Percentiles rank a stretch among this genome's conserved stretches.
phyloP scores from a whole-genome alignment of 1,140 invertebrate genomes.

The Cepaea nemoralis region DNA sequence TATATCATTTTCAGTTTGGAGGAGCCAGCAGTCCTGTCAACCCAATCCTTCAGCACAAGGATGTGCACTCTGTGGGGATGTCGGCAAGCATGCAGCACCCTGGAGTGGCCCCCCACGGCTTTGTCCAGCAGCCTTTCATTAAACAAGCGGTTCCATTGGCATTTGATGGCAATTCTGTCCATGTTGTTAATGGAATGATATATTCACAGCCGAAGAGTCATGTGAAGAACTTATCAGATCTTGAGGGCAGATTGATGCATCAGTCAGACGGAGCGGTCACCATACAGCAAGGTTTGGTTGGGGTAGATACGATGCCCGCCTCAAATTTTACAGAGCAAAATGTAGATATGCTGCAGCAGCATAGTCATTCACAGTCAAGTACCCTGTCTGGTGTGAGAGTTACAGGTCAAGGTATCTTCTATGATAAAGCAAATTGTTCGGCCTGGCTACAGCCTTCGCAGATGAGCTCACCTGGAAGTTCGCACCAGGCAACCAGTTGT shows the following conservation, averaged over 20 bases:
- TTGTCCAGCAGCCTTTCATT: conserved; percentile 3
- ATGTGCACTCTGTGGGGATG: neutral
- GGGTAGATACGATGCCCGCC: conserved; percentile 21
- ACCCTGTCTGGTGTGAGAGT: neutral
- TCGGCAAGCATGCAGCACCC: conserved; percentile 26
- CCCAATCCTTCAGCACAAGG: conserved; percentile 32
- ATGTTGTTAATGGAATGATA: conserved; percentile 26
- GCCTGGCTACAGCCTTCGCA: conserved; percentile 18
- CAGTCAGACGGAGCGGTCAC: neutral
- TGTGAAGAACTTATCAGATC: conserved; percentile 18
- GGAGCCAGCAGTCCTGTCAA: neutral
- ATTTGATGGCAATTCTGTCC: conserved; percentile 7
- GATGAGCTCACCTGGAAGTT: neutral
- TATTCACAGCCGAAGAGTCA: conserved; percentile 29
- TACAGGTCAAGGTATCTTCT: conserved; percentile 12
- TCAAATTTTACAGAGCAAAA: conserved; percentile 25
- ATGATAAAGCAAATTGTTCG: conserved; percentile 14
- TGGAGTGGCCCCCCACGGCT: neutral
- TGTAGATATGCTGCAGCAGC: neutral
- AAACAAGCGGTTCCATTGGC: conserved; percentile 10
- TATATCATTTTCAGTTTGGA: conserved; percentile 32
- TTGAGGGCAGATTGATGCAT: conserved; percentile 20
- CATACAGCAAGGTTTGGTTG: conserved; percentile 28
- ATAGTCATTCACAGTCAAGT: neutral
- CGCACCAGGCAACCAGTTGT: neutral